These are phyloP conservation scores for Garra rufa DNA, from an alignment of 2,113 vertebrate genomes.

Conservation along the genomic window DNA sequence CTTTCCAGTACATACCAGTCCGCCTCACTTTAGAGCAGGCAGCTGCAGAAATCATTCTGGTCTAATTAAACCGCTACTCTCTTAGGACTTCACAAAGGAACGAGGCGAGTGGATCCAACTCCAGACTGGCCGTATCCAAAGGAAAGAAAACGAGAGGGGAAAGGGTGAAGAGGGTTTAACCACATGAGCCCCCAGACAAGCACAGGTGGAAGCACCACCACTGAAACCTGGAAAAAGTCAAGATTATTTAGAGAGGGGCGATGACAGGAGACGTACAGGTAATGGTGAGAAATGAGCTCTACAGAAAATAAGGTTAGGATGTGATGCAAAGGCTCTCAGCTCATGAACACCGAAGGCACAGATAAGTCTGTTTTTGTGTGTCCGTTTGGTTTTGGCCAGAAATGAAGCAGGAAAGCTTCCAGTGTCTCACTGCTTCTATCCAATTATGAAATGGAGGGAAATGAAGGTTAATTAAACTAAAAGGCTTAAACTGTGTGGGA, in stretches of 20 bases:
- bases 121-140: slow-evolving; percentile 37
- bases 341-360: not conserved
- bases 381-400: slow-evolving; percentile 2
- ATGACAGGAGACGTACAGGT: slow-evolving; percentile 35
- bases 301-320: slow-evolving; percentile 40
- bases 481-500: slow-evolving; percentile 39
- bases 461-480: slow-evolving; percentile 45
- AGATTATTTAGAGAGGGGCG: slow-evolving; percentile 24
- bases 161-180: slow-evolving; percentile 42
- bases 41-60: slow-evolving; percentile 69
- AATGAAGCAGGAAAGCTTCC: slow-evolving; percentile 17
- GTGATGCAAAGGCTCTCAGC: slow-evolving; percentile 6
- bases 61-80: slow-evolving; percentile 72
- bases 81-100: slow-evolving; percentile 51
- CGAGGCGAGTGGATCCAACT: slow-evolving; percentile 35
- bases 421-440: slow-evolving; percentile 28
- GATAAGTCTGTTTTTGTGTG: slow-evolving; percentile 10
- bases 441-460: slow-evolving; percentile 39
- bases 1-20: slow-evolving; percentile 53
- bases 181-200: slow-evolving; percentile 48
- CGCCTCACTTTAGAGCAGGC: slow-evolving; percentile 57
- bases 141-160: slow-evolving; percentile 22
- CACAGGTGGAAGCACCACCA: slow-evolving; percentile 57
- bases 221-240: slow-evolving; percentile 40
- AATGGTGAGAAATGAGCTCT: slow-evolving; percentile 29